Evolutionary conservation across 2,113 vertebrate genomes (phyloP), one percentile per base, ranked within the genome.

Genomic region (Alces alces): DNA sequence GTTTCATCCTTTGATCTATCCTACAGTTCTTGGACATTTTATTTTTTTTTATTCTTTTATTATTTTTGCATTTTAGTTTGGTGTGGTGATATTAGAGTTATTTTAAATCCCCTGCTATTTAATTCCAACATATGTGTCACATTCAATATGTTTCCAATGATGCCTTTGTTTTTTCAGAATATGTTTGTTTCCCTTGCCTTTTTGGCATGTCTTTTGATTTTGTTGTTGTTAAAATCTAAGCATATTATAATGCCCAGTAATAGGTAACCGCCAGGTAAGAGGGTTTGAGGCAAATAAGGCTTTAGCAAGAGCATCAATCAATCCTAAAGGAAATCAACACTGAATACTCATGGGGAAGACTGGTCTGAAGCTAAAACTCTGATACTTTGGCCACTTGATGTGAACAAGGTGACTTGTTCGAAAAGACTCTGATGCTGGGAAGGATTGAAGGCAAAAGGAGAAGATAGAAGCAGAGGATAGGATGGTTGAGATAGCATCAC

Each of bases 401-500:
- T 0, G 2, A 70, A 70, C 9, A 23, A 70, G 19, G 5, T 23
- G 66, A 70, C n/a, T 23, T 1, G 1, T 70, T 39, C 2, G 0
- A 70, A 70, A 70, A 21, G n/a, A 21, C 19, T 10, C 66, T 23
- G 19, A 36, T 70, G 66, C n/a, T 70, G n/a, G 66, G 66, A 70
- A 70, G 23, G 66, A 23, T 3, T 70, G 66, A 70, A 70, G n/a
- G 19, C 66, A 70, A 70, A 23, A 39, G 33, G 33, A 66, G n/a
- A 39, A 39, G 19, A 6, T 23, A 70, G 66, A 70, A 70, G 66
- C 66, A 70, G 66, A 70, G 64, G n/a, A 70, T 36, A 70, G 11
- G n/a, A 39, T 39, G 66, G n/a, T 70, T 70, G n/a, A 70, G n/a
- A 70, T 23, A 39, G 17, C n/a, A 70, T 70, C n/a, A 70, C 66